These are phyloP conservation scores for Plecturocebus donacophilus DNA, from an alignment of 2,113 vertebrate genomes.

Conservation along the genomic window DNA sequence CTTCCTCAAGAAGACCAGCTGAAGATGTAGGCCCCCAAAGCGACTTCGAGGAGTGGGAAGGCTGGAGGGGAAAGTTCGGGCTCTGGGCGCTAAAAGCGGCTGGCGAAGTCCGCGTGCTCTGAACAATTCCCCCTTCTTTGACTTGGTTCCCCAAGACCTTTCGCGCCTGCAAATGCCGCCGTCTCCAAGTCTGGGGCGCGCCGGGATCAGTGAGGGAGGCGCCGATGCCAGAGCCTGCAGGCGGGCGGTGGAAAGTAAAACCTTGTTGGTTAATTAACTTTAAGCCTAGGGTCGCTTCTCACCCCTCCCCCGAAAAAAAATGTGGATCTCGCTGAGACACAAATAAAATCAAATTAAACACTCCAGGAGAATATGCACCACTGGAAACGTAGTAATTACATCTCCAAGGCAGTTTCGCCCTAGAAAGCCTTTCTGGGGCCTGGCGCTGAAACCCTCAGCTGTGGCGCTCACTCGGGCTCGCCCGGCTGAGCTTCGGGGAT, in stretches of 20 bases:
- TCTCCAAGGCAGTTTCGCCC: conserved; percentile 47
- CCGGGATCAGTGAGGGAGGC: not conserved
- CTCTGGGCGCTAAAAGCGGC: not conserved
- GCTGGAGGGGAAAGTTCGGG: not conserved
- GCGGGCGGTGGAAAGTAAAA: conserved; percentile 34
- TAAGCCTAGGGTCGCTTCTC: conserved; percentile 57
- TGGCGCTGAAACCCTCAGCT: not conserved
- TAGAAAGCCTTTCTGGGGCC: not conserved
- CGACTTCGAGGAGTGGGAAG: not conserved
- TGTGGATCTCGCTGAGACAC: conserved; percentile 52
- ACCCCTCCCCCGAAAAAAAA: not conserved
- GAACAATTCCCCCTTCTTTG: not conserved
- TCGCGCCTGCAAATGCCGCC: not conserved
- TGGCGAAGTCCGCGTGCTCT: not conserved
- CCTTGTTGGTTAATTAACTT: conserved; percentile 60
- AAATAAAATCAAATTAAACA: conserved; percentile 67
- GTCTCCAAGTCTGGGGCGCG: not conserved
- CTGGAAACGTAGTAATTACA: conserved; percentile 72
- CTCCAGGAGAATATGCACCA: conserved; percentile 56
- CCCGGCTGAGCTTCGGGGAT: not conserved
- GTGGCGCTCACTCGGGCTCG: not conserved
- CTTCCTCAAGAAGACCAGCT: not conserved
- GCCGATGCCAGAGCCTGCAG: not conserved
- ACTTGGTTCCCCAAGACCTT: not conserved
- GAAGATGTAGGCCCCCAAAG: not conserved